Evolutionary conservation across 2,797 vertebrate genomes (phyloP).

Genomic region (Pristis pectinata): DNA sequence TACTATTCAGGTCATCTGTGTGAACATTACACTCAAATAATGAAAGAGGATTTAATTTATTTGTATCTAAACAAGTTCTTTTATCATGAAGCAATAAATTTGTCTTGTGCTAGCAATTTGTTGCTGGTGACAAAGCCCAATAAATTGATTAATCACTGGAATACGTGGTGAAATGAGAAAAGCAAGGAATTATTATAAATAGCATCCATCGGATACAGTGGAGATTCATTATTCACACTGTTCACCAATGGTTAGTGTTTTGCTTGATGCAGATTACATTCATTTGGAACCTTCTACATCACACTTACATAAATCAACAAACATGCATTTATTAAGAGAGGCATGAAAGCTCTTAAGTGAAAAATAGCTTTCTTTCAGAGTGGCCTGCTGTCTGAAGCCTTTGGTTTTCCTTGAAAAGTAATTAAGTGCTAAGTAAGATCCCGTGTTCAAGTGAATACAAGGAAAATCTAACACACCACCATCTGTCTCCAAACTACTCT

Average conservation of each 20-base stretch:
- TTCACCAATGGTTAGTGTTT: constrained; percentile 70
- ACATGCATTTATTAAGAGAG: constrained; percentile 77
- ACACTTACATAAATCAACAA: constrained; percentile 78
- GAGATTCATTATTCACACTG: constrained; percentile 96
- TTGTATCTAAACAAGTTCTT: constrained; percentile 78
- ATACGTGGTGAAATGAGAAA: constrained; percentile 63
- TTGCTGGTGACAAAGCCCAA: constrained; percentile 76
- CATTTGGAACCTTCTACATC: constrained; percentile 76
- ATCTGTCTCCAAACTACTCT: neutral
- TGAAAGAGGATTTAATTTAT: constrained; percentile 74
- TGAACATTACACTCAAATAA: constrained; percentile 62
- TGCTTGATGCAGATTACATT: constrained; percentile 70
- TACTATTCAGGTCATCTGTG: constrained; percentile 54
- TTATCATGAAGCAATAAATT: constrained; percentile 83
- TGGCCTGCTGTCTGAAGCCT: constrained; percentile 32
- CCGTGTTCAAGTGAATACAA: neutral
- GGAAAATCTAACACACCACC: neutral
- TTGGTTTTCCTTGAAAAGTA: constrained; percentile 26
- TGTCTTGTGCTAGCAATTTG: constrained; percentile 78
- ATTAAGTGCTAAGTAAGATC: constrained; percentile 26
- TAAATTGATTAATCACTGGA: constrained; percentile 76
- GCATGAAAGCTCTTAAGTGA: constrained; percentile 76
- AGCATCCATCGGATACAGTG: constrained; percentile 79
- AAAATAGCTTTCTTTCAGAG: constrained; percentile 62
- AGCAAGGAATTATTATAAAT: constrained; percentile 96